Conservation (phyloP, 1,140 invertebrate species). For the Lepidurus arcticus region DNA sequence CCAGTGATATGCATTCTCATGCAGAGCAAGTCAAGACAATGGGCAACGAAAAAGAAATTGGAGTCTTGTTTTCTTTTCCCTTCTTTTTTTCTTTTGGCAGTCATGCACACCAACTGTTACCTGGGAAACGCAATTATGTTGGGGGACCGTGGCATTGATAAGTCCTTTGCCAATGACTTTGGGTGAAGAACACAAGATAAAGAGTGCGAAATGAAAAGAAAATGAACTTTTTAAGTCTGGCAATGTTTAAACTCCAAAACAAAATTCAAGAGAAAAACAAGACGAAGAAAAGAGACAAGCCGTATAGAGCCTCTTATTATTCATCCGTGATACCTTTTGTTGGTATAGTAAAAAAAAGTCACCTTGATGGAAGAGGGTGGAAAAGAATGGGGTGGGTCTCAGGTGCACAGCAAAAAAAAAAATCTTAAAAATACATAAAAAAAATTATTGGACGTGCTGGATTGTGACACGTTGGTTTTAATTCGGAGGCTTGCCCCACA, state of each 20-base stretch:
- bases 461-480: not conserved
- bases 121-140: not conserved
- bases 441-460: not conserved
- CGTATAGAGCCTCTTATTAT: not conserved
- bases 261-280: not conserved
- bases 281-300: not conserved
- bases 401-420: not conserved
- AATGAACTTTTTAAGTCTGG: not conserved
- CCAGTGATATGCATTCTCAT: conserved; percentile 3
- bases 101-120: conserved; percentile 15
- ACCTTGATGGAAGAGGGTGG: not conserved
- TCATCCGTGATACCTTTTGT: not conserved
- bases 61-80: not conserved
- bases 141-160: not conserved
- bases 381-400: not conserved
- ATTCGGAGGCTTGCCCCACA: too few species aligned
- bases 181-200: not conserved
- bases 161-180: not conserved
- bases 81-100: not conserved
- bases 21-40: not conserved
- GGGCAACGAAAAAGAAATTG: not conserved
- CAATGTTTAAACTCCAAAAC: not conserved
- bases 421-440: not conserved
- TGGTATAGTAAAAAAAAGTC: not conserved
- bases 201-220: not conserved